Evolutionary conservation across 1,140 invertebrate species (phyloP).

Genomic region (Steinernema khuongi): DNA sequence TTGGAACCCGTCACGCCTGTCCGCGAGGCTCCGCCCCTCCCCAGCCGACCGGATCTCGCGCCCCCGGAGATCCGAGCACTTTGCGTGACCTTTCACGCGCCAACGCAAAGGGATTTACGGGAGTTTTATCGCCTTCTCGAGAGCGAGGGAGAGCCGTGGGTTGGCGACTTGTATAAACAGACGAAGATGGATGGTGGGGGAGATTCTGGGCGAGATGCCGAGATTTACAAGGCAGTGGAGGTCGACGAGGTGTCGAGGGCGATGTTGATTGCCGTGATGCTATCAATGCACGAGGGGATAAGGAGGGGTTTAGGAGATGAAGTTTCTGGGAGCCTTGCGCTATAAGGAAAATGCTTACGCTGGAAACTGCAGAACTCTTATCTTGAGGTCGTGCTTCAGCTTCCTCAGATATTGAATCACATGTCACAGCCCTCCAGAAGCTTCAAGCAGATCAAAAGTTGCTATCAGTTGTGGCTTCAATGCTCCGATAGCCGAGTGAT

Average conservation of each 20-base stretch:
- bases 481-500: no score
- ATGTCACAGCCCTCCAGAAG: no score
- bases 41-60: background rate
- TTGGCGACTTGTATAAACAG: slow-evolving; percentile 11
- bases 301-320: no score
- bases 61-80: background rate
- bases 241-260: background rate
- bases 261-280: background rate
- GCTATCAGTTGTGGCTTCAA: no score
- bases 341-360: no score
- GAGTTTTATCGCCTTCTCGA: background rate
- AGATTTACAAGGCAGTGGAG: background rate
- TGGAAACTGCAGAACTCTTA: no score
- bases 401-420: no score
- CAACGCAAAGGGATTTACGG: background rate
- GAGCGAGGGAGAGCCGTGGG: background rate
- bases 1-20: slow-evolving; percentile 10
- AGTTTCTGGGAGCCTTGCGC: no score
- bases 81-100: background rate
- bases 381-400: no score
- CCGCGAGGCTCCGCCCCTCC: background rate
- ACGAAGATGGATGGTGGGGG: background rate
- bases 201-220: background rate
- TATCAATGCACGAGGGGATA: no score
- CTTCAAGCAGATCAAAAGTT: no score